Evolutionary conservation across 2,888 invertebrate genomes (phyloP), one percentile per base, ranked within the genome.

Genomic region (Phaedon cochleariae): DNA sequence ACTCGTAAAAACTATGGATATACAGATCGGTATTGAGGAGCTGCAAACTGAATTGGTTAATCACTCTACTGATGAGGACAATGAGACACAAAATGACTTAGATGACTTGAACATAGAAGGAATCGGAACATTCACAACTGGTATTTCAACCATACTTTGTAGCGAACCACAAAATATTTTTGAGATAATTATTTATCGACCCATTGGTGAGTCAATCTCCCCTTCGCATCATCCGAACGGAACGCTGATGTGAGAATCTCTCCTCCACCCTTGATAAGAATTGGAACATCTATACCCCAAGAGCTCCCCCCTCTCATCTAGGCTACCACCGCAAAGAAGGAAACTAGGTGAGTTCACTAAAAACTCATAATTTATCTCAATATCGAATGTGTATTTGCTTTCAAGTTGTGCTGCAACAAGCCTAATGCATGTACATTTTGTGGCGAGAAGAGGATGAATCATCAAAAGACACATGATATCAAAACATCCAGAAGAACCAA

Each of bases 381-480:
- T n/a, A n/a, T n/a, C n/a, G n/a, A n/a, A n/a, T n/a, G n/a, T 53
- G 29, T 53, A 51, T 53, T 15, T 48, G 48, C 17, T 48, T 48
- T 48, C 18, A 48, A 21, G 6, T 6, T 9, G 18, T 17, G 15
- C 48, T n/a, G n/a, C 21, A 49, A 49, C 49, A 21, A 49, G 1
- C 3, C 49, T 10, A 21, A 49, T 21, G 12, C 9, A 20, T 59
- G 59, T 31, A 48, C 22, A 7, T 59, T 45, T 20, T 59, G 48
- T 26, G 18, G 29, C 2, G 17, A 59, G 31, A 17, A 10, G 2
- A 34, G 29, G 10, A 59, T 15, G 9, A 59, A 59, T 26, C n/a
- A 59, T 59, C 2, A 48, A 45, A 18, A 45, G 59, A 18, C 59
- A 59, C 26, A 29, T 59, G 17, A 17, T 26, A 31, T 48, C 46